Conservation (phyloP, 2,113 vertebrate genomes). For the Erinaceus europaeus region DNA sequence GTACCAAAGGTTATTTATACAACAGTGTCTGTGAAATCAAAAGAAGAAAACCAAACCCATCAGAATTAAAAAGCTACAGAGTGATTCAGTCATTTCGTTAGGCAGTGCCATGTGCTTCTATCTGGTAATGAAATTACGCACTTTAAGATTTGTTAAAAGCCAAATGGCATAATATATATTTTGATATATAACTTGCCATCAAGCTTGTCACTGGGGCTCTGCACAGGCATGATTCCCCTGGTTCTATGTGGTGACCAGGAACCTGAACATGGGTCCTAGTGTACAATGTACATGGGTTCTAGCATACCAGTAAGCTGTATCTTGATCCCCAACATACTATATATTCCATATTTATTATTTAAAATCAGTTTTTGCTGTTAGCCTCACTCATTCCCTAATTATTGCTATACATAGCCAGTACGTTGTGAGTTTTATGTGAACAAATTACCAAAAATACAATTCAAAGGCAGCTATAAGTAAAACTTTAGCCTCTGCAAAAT, state of each 20-base stretch:
- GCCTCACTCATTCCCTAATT: not conserved
- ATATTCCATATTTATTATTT: not conserved
- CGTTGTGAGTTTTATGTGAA: not conserved
- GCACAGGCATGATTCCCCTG: no score
- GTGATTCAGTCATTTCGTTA: not conserved
- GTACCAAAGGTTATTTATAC: not conserved
- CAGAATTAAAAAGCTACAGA: not conserved
- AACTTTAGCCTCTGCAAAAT: not conserved
- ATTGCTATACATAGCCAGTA: not conserved
- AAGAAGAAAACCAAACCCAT: not conserved
- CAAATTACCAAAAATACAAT: not conserved
- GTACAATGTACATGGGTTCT: no score
- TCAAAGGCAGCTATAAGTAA: not conserved
- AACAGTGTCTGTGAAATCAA: not conserved
- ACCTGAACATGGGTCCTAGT: no score
- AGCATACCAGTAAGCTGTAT: no score
- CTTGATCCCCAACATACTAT: no score
- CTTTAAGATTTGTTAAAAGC: not conserved
- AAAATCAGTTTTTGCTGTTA: slow-evolving; percentile 26
- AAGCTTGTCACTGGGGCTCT: no score
- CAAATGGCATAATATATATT: not conserved
- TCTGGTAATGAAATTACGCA: not conserved
- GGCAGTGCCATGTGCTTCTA: not conserved
- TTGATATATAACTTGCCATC: no score
- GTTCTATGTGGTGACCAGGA: no score